Conservation (phyloP, 2,888 invertebrate species). For the Pimpla rufipes region DNA sequence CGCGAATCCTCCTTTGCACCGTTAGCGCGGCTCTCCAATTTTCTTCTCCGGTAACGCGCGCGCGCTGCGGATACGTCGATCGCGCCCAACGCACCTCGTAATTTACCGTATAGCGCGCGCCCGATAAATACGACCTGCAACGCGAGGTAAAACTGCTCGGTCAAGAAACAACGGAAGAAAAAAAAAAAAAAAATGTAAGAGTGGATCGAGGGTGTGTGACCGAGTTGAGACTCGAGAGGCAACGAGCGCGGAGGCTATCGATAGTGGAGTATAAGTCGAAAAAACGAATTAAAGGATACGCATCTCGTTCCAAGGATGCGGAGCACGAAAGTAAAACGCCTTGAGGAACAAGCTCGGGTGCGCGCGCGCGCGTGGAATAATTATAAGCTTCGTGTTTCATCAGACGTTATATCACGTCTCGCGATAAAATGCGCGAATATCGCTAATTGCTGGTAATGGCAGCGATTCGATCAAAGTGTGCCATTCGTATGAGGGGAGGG, state of each 20-base stretch:
- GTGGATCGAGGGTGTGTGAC: conserved; percentile 42
- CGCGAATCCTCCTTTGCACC: conserved; percentile 66
- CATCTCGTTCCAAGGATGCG: neutral
- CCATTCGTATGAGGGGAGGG: too few species aligned
- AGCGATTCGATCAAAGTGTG: too few species aligned
- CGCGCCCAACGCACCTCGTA: conserved; percentile 64
- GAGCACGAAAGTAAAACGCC: neutral
- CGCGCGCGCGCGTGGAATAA: too few species aligned
- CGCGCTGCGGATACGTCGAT: conserved; percentile 64
- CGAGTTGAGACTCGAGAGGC: neutral
- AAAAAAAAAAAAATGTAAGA: too few species aligned
- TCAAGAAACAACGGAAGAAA: conserved; percentile 20
- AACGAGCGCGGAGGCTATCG: neutral
- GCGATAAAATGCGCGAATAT: too few species aligned
- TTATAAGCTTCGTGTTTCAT: neutral
- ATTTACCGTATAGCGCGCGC: conserved; percentile 54
- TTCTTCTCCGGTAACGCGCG: conserved; percentile 72
- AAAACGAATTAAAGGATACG: neutral
- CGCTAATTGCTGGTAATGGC: too few species aligned
- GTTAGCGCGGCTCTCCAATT: conserved; percentile 73
- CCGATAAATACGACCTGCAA: conserved; percentile 50
- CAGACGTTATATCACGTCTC: too few species aligned
- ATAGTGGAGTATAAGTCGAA: neutral
- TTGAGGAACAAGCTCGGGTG: neutral
- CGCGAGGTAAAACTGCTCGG: neutral